These are phyloP conservation scores for Ptychodera flava DNA, from an alignment of 35 echinoderm and acorn worm species.

Conservation along the genomic window DNA sequence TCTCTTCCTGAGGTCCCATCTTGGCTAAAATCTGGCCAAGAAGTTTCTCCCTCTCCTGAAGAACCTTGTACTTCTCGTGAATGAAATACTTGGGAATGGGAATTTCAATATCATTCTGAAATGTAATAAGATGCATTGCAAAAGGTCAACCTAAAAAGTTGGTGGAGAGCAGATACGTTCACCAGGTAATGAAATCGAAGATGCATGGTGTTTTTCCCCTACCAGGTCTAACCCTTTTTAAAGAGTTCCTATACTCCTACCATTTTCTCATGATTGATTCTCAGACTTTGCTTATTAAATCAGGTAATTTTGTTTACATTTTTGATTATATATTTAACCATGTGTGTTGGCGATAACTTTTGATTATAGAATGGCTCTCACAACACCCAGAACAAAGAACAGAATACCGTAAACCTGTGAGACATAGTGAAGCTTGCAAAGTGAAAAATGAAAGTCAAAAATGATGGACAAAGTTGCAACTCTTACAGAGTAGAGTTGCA, in stretches of 20 bases:
- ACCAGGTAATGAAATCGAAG: neutral
- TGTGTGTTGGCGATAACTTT: too few species aligned
- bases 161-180: neutral
- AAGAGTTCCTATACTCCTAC: too few species aligned
- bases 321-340: too few species aligned
- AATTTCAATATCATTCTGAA: conserved; percentile 88
- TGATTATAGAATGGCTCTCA: too few species aligned
- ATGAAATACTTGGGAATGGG: conserved; percentile 93
- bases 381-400: neutral
- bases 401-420: neutral
- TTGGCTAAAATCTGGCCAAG: conserved; percentile 98
- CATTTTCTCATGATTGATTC: too few species aligned
- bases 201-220: neutral
- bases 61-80: conserved; percentile 79
- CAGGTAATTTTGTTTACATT: too few species aligned
- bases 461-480: too few species aligned
- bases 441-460: neutral
- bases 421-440: neutral
- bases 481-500: too few species aligned
- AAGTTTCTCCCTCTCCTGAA: conserved; percentile 94
- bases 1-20: conserved; percentile 97
- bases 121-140: neutral
- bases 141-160: neutral
- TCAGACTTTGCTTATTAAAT: too few species aligned
- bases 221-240: too few species aligned